A percentile compares a stretch with the other conserved stretches of the same genome.
These are phyloP conservation scores for Brachionus koreanus DNA, from an alignment of 1,140 invertebrate genomes.

Conservation along the genomic window DNA sequence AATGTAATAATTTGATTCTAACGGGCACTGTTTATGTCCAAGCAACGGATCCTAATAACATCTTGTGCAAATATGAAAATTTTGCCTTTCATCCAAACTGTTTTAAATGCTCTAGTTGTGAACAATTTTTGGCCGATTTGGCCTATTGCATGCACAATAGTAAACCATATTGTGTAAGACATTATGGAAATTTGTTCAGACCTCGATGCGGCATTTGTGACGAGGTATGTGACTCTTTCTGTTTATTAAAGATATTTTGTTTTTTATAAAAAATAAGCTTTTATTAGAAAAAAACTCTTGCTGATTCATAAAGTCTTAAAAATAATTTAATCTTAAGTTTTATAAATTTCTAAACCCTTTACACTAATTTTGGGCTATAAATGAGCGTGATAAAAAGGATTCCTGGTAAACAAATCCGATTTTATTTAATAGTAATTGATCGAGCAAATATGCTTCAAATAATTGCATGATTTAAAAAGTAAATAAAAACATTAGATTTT, in stretches of 20 bases:
- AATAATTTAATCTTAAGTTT: background rate
- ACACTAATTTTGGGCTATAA: background rate
- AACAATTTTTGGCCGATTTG: background rate
- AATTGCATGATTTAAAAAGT: background rate
- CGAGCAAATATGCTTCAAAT: background rate
- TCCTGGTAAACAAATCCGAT: background rate
- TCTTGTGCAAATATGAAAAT: background rate
- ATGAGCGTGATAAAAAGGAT: background rate
- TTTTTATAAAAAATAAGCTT: background rate
- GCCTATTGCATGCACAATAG: background rate
- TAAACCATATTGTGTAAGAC: conserved; percentile 9
- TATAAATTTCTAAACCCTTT: background rate
- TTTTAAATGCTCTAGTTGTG: conserved; percentile 2
- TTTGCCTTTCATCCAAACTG: background rate
- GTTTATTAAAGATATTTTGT: background rate
- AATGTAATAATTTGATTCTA: background rate
- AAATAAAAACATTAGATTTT: background rate
- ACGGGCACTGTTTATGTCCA: conserved; percentile 1
- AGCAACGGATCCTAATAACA: background rate
- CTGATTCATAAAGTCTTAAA: background rate
- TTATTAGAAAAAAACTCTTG: background rate
- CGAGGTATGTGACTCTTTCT: conserved; percentile 7
- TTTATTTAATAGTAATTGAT: background rate
- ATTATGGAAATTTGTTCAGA: conserved; percentile 9
- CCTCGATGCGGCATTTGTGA: conserved; percentile 22